phyloP scores from a whole-genome alignment of 2,797 vertebrate species.

The Ataeniobius toweri region DNA sequence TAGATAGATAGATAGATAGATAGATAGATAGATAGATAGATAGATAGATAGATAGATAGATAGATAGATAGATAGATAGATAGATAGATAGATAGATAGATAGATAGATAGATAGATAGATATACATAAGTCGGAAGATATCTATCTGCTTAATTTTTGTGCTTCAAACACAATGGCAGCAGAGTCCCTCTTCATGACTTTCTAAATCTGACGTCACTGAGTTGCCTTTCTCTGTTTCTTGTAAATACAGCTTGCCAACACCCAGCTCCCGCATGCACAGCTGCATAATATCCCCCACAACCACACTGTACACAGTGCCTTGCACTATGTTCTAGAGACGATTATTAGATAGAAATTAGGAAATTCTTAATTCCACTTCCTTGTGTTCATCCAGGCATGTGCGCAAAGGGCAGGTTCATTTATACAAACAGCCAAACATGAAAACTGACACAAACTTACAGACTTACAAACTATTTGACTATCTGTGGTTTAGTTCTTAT shows the following conservation, averaged over 20 bases:
- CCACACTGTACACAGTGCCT: conserved; percentile 24
- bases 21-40: too few species aligned
- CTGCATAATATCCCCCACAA: conserved; percentile 35
- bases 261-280: conserved; percentile 29
- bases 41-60: too few species aligned
- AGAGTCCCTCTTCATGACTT: conserved; percentile 67
- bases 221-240: conserved; percentile 43
- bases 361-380: conserved; percentile 43
- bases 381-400: conserved; percentile 28
- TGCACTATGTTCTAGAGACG: conserved; percentile 22
- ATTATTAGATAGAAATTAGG: conserved; percentile 30
- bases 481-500: conserved; percentile 30
- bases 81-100: too few species aligned
- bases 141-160: conserved; percentile 59
- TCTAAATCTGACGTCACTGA: conserved; percentile 69
- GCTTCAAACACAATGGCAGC: conserved; percentile 66
- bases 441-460: conserved; percentile 29
- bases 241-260: conserved; percentile 55
- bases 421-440: conserved; percentile 9
- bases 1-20: too few species aligned
- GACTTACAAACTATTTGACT: conserved; percentile 9
- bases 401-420: neutral
- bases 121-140: neutral
- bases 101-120: too few species aligned
- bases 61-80: too few species aligned